Percentiles rank a stretch among this genome's conserved stretches.
phyloP scores from a whole-genome alignment of 1,140 invertebrate genomes.

The Armadillidium nasatum region DNA sequence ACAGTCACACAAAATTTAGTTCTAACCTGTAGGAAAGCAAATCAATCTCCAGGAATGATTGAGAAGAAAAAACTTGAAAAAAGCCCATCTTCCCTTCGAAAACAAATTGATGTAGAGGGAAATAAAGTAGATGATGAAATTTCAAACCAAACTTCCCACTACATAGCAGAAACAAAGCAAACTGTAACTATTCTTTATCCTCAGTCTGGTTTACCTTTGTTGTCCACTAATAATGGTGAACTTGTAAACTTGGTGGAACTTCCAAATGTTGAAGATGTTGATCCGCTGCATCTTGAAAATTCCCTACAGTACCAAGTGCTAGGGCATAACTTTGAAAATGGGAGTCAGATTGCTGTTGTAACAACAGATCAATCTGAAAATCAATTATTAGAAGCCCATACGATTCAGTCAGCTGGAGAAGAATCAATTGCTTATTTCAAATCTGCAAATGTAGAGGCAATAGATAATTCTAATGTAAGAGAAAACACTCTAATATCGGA shows the following conservation, averaged over 20 bases:
- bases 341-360: conserved; percentile 32
- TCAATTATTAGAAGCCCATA: conserved; percentile 28
- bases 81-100: not conserved
- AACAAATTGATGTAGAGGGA: not conserved
- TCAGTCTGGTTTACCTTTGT: conserved; percentile 30
- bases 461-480: conserved; percentile 16
- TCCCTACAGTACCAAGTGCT: conserved; percentile 27
- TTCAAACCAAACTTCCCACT: not conserved
- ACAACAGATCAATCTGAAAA: conserved; percentile 30
- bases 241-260: conserved; percentile 37
- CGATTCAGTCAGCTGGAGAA: conserved; percentile 16
- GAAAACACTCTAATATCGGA: conserved; percentile 30
- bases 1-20: not conserved
- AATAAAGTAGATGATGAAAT: not conserved
- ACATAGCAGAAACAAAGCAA: not conserved
- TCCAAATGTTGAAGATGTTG: conserved; percentile 27
- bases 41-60: not conserved
- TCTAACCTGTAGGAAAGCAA: not conserved
- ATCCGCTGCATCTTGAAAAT: conserved; percentile 28
- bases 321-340: conserved; percentile 30
- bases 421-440: conserved; percentile 27
- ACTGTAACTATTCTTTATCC: conserved; percentile 34
- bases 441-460: conserved; percentile 27
- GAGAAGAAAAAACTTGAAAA: not conserved
- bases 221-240: conserved; percentile 28